Conservation (phyloP, 1,140 invertebrate genomes). For the Drosophila simulans region DNA sequence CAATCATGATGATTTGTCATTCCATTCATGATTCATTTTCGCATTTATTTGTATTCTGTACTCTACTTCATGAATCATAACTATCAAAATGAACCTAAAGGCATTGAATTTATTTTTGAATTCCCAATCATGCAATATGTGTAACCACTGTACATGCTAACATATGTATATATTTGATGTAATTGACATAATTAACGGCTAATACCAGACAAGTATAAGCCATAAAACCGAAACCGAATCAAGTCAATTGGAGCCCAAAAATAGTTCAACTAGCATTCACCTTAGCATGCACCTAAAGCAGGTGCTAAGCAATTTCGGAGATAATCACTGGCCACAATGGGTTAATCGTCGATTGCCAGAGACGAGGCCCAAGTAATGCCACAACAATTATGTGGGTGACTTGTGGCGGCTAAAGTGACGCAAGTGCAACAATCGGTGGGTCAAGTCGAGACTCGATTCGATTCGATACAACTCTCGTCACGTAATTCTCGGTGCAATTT, state of each 20-base stretch:
- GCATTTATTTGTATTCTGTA: not conserved
- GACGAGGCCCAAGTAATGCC: conserved; percentile 20
- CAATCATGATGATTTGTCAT: not conserved
- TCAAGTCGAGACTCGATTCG: conserved; percentile 29
- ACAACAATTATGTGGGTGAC: conserved; percentile 16
- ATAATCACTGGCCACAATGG: conserved; percentile 8
- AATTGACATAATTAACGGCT: conserved; percentile 4
- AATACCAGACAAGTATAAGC: conserved; percentile 32
- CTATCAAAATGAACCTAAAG: not conserved
- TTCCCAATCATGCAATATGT: not conserved
- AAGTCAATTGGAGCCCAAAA: conserved; percentile 50
- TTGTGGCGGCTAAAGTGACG: conserved; percentile 45
- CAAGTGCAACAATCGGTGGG: conserved; percentile 51
- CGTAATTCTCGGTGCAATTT: conserved; percentile 64
- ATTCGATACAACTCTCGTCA: conserved; percentile 18
- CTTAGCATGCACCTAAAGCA: conserved; percentile 16
- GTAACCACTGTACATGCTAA: not conserved
- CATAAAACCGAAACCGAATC: conserved; percentile 29
- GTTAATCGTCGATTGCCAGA: conserved; percentile 20
- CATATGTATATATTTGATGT: not conserved
- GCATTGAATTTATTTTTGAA: too few species aligned
- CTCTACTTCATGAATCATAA: not conserved
- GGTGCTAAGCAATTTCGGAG: conserved; percentile 3
- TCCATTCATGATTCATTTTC: not conserved
- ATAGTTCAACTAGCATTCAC: conserved; percentile 6